Conservation (phyloP, 2,797 vertebrate species). For the Aldrovandia affinis region DNA sequence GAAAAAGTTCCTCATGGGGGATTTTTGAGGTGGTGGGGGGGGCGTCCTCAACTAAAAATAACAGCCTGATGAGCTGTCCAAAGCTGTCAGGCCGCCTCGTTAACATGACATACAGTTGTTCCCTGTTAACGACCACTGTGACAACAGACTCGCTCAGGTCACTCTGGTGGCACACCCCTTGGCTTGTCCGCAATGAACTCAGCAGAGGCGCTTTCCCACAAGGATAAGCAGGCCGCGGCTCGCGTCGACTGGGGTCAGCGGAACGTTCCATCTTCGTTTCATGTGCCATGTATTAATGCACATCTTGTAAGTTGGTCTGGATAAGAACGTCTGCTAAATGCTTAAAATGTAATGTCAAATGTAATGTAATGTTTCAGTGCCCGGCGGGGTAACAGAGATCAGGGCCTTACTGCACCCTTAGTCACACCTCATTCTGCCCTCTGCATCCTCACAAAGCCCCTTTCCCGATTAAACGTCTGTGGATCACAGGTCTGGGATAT, state of each 20-base stretch:
- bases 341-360: too few species aligned
- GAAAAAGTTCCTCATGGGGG: neutral
- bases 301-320: too few species aligned
- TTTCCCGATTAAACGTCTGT: neutral
- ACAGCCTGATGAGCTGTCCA: neutral
- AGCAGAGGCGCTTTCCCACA: neutral
- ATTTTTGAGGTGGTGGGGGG: neutral
- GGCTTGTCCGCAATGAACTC: neutral
- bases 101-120: neutral
- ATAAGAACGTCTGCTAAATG: too few species aligned
- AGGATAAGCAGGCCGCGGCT: neutral
- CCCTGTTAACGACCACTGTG: neutral
- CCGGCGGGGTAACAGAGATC: neutral
- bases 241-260: neutral
- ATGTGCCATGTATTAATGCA: too few species aligned
- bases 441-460: conserved; percentile 5
- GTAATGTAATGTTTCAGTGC: too few species aligned
- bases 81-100: neutral
- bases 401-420: neutral
- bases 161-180: neutral
- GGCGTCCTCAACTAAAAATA: neutral
- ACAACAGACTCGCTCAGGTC: neutral
- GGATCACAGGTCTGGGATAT: neutral
- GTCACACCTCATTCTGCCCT: conserved; percentile 7
- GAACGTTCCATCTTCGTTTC: neutral